Percentiles rank a stretch among this genome's conserved stretches.
These are phyloP conservation scores for Rhabditoides inermis DNA, from an alignment of 2,888 invertebrate species.

Conservation along the genomic window DNA sequence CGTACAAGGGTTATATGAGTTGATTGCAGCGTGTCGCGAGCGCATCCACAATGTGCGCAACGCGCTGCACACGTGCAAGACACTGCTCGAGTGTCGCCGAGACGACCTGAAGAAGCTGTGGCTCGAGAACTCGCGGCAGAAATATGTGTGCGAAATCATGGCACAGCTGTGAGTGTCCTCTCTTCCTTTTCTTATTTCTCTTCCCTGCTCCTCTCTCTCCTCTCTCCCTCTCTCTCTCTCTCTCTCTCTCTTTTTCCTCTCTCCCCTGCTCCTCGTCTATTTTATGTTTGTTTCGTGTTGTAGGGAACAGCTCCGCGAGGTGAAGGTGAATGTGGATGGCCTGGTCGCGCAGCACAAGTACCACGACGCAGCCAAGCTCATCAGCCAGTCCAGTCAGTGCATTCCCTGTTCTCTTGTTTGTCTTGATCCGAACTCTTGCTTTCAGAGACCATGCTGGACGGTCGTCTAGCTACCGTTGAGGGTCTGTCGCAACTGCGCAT, in stretches of 20 bases:
- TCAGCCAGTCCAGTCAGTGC: conserved; percentile 14
- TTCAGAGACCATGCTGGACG: conserved; percentile 33
- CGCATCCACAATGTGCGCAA: conserved; percentile 72
- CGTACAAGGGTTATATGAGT: too few species aligned
- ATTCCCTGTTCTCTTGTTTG: neutral
- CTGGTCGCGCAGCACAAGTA: conserved; percentile 12
- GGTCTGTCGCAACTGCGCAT: conserved; percentile 36
- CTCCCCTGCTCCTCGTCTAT: too few species aligned
- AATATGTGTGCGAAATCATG: conserved; percentile 39
- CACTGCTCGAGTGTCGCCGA: conserved; percentile 75
- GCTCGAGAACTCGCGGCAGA: conserved; percentile 87
- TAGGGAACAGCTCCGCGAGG: too few species aligned
- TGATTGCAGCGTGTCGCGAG: conserved; percentile 62
- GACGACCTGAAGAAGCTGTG: conserved; percentile 87
- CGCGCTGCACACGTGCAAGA: conserved; percentile 74
- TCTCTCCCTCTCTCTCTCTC: too few species aligned
- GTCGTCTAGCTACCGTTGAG: conserved; percentile 33
- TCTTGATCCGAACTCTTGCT: neutral
- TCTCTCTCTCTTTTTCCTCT: too few species aligned
- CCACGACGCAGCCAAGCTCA: conserved; percentile 15
- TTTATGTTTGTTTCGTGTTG: too few species aligned
- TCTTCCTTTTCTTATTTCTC: too few species aligned
- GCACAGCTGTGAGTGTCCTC: conserved; percentile 30
- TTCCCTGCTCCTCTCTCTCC: too few species aligned
- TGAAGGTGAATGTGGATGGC: too few species aligned